phyloP scores from a whole-genome alignment of 2,888 invertebrate genomes.

The Diarsia mendica region DNA sequence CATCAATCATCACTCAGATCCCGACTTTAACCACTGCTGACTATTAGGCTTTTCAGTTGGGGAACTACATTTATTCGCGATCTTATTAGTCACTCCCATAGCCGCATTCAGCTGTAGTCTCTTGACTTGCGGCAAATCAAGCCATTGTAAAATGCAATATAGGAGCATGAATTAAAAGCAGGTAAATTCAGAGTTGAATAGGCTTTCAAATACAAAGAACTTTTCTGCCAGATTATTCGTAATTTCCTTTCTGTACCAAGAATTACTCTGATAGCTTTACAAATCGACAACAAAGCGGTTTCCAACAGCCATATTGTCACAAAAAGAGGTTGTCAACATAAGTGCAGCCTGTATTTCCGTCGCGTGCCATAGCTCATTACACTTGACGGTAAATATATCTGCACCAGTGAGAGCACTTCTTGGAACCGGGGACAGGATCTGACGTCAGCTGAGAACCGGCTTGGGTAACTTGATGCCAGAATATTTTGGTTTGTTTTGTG shows the following conservation, averaged over 20 bases:
- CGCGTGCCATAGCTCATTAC: slow-evolving; percentile 55
- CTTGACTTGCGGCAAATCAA: too few species aligned
- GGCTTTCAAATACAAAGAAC: background rate
- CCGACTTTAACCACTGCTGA: too few species aligned
- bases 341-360: slow-evolving; percentile 46
- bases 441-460: slow-evolving; percentile 30
- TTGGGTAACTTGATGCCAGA: background rate
- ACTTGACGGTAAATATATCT: slow-evolving; percentile 38
- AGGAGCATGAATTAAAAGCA: too few species aligned
- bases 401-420: slow-evolving; percentile 47
- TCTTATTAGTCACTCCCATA: too few species aligned
- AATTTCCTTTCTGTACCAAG: background rate
- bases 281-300: background rate
- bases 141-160: too few species aligned
- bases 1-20: too few species aligned
- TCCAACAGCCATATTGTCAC: background rate
- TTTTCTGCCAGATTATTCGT: too few species aligned
- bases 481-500: background rate
- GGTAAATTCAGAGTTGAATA: background rate
- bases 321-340: slow-evolving; percentile 8
- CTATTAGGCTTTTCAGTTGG: too few species aligned
- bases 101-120: too few species aligned
- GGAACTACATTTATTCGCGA: too few species aligned
- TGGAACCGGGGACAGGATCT: slow-evolving; percentile 23
- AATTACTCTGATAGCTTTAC: background rate